Conservation (phyloP, 2,797 vertebrate species). For the Silurus aristotelis region DNA sequence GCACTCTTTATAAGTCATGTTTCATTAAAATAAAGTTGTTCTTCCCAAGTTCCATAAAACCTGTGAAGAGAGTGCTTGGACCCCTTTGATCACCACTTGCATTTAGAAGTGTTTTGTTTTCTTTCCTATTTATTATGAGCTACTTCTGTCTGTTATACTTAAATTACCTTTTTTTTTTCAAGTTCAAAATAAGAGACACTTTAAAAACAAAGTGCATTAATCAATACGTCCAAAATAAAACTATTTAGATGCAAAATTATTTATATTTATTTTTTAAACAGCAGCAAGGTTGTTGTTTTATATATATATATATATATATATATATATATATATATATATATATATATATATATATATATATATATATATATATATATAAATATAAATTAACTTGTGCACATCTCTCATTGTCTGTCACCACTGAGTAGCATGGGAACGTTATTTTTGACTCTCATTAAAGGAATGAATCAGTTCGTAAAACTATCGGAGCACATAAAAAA, state of each 20-base stretch:
- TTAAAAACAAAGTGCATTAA: not conserved
- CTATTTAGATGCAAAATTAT: not conserved
- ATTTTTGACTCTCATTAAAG: not conserved
- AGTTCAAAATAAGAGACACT: not conserved
- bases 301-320: too few species aligned
- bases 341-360: too few species aligned
- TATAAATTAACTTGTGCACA: too few species aligned
- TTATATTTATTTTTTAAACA: too few species aligned
- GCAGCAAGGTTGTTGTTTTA: too few species aligned
- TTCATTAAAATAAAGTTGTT: not conserved
- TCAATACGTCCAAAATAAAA: not conserved
- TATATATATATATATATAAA: too few species aligned
- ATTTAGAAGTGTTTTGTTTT: not conserved
- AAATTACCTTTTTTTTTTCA: not conserved
- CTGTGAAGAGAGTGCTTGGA: not conserved
- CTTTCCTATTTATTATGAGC: not conserved
- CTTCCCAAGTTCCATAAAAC: not conserved
- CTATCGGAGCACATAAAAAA: not conserved
- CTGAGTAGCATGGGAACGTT: not conserved
- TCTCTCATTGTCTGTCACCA: too few species aligned
- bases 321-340: too few species aligned
- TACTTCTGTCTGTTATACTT: not conserved
- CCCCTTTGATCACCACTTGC: not conserved
- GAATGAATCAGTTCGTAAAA: not conserved
- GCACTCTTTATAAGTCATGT: too few species aligned